Base-by-base conservation (phyloP, 1,140 invertebrate genomes). In the Argopecten irradians region DNA sequence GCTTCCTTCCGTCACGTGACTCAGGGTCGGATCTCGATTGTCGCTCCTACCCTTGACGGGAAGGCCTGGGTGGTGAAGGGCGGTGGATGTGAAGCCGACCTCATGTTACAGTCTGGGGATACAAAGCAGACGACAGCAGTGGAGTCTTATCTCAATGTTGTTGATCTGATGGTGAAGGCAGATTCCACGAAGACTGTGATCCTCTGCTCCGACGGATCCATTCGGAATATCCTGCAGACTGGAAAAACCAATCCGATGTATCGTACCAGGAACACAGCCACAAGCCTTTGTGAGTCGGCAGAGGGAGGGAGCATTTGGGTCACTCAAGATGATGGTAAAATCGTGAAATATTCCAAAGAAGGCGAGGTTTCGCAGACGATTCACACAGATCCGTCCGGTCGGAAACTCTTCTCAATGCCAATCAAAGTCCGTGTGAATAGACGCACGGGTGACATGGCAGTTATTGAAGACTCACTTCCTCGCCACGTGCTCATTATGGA, bases 1-100 rank as follows among this genome's bases (percentile, higher is more conserved):
- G 55, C 55, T 22, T 71, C 55, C 55, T 71, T 71, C 28, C 55
- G 55, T 71, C 55, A 71, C n/a, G 55, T 71, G 55, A 71, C 55
- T 5, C 55, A 71, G 11, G 55, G 55, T 3, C 55, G 55, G 55
- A 71, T 71, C 22, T 71, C 55, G n/a, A 71, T 16, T 71, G 55
- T 71, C n/a, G 55, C 55, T n/a, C 55, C 55, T 71, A 71, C 55
- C 55, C 22, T 71, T 22, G 55, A 71, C 55, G 55, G 55, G n/a
- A 71, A 71, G n/a, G 55, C 55, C 1, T 71, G 55, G 55, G n/a
- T 71, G 22, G 55, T 71, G 55, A 71, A 71, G n/a, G 55, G 55
- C n/a, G 55, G 55, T 28, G 22, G 55, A 28, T 71, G 55, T 71
- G 55, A 71, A n/a, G 55, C 55, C 11, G 55, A 71, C 55, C 55